Base-by-base conservation (phyloP, 2,888 invertebrate genomes). In the Actias luna region DNA sequence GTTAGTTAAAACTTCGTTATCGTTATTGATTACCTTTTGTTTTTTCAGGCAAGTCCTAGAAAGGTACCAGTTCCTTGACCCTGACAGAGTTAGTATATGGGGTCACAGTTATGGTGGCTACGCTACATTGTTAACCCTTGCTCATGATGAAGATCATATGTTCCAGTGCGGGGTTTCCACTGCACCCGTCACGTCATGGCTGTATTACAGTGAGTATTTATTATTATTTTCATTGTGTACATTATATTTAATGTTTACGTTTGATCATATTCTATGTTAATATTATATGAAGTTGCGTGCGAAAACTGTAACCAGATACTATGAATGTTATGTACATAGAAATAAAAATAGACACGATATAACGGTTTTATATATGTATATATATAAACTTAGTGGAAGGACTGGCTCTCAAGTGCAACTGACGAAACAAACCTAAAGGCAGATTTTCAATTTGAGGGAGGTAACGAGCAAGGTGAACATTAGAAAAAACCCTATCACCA, bases 71-170 rank as follows among this genome's bases (percentile, higher is more conserved):
- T 97, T 94, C 87, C 95, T 97, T 58, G 96, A 97, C 83, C 86
- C 90, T 1, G 87, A 92, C 0, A 93, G 94, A 55, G 94, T 95
- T 10, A 96, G 95, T 10, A 96, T 98, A 69, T 98, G 97, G 97
- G 98, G 98, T 60, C 98, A 98, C 97, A 98, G 98, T 74, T 99
- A 98, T 85, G 99, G 99, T 58, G 99, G 98, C 0, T 99, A 96
- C 83, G 95, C 97, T 31, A 96, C 98, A 0, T 94, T 97, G 0
- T 95, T 96, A 79, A 95, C 95, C 0, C 84, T 98, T 57, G 94
- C 95, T 0, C 94, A 93, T 60, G 97, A 98, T 71, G 90, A 88
- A 0, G 90, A 94, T 0, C 87, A 93, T 3, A 85, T 97, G 61
- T 98, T 98, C 87, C 95, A 95, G 73, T 98, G 98, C 83, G 99